Percentiles rank a stretch among this genome's conserved stretches.
These are phyloP conservation scores for Crematogaster levior DNA, from an alignment of 2,888 invertebrate genomes.

Conservation along the genomic window DNA sequence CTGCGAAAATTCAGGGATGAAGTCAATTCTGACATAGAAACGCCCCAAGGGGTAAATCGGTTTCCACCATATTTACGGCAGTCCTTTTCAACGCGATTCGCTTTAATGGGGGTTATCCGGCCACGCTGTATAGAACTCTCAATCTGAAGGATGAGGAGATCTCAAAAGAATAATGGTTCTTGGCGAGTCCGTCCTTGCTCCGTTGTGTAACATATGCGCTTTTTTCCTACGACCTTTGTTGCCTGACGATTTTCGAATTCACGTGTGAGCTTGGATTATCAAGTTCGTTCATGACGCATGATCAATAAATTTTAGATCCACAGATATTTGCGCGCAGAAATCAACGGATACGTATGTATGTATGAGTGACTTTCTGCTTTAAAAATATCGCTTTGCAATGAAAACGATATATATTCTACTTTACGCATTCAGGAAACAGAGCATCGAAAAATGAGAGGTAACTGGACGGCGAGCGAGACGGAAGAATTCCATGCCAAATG, in stretches of 20 bases:
- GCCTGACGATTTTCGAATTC: conserved; percentile 30
- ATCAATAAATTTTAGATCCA: not conserved
- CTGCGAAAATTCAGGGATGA: conserved; percentile 20
- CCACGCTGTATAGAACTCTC: conserved; percentile 62
- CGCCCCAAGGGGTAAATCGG: conserved; percentile 58
- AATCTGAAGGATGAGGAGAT: conserved; percentile 31
- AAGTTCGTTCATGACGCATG: not conserved
- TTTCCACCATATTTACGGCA: conserved; percentile 57
- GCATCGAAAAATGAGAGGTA: not conserved
- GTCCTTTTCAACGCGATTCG: conserved; percentile 71
- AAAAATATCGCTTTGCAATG: not conserved
- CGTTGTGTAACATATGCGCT: conserved; percentile 52
- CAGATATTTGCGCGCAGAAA: not conserved
- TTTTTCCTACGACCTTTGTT: conserved; percentile 40
- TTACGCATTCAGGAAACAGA: conserved; percentile 12
- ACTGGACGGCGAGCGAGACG: conserved; percentile 8
- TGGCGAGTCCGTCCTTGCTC: conserved; percentile 38
- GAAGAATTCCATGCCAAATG: conserved; percentile 21
- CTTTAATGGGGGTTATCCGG: conserved; percentile 71
- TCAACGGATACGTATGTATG: too few relatives aligned
- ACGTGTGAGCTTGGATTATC: not conserved
- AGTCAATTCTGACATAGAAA: conserved; percentile 47
- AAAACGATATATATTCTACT: conserved; percentile 23
- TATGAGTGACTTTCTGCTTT: not conserved
- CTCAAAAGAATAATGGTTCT: conserved; percentile 59